Evolutionary conservation across 1,140 invertebrate genomes (phyloP), one percentile per base, ranked within the genome.

Genomic region (Plutomurus gul): DNA sequence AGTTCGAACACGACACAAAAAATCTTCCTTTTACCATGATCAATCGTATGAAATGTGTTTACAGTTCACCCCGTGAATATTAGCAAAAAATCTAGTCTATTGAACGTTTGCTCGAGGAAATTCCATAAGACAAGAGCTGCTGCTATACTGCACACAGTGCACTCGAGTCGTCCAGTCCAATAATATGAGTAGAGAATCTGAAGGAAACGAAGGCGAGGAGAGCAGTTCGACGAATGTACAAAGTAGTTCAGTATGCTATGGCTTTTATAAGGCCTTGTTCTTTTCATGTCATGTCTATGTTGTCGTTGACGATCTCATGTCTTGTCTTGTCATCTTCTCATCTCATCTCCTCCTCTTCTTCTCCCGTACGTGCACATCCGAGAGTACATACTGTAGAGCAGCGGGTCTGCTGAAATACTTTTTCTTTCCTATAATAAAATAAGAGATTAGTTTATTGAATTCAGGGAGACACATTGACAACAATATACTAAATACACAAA

Each of bases 251-350:
- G 27, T 51, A 65, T 33, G 56, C 56, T 65, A 18, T 22, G 56
- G 56, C 56, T 65, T 65, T 65, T 65, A 65, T 65, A 65, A 65
- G 56, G 56, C 56, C 27, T 65, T 65, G 56, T 65, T 65, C 56
- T 33, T 65, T 65, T 65, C 56, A 65, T 33, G 56, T 65, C 56
- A 30, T 65, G 51, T 56, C 25, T 13, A 56, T 56, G 25, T 65
- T 30, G 25, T 18, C 25, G 47, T 51, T 30, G n/a, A n/a, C n/a
- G n/a, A n/a, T 65, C 56, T 27, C 56, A 65, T 30, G 36, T 65
- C 27, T 51, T n/a, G n/a, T 51, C 47, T 22, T 22, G 27, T 33
- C 56, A 65, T 65, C 56, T 33, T 27, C 16, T n/a, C 13, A 60
- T 33, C 16, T 16, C 11, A 27, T 33, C n/a, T 65, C 56, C n/a